Base-by-base conservation (phyloP, 2,797 vertebrate genomes). In the Rachycentron canadum region DNA sequence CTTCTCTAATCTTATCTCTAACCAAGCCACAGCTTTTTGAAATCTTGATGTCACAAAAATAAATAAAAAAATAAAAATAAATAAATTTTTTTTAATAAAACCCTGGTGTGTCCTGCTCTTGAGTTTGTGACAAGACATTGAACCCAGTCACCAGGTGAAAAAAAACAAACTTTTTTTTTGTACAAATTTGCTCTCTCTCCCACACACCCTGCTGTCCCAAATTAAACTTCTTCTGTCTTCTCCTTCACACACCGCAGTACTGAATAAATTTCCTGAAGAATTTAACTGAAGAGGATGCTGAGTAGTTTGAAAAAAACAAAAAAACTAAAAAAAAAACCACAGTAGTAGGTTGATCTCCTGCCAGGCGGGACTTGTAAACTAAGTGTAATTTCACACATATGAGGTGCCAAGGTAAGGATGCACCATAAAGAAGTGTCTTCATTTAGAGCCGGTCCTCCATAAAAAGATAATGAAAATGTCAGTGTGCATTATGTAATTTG, bases 391-490 rank as follows among this genome's bases (percentile, higher is more conserved):
- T 73, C 69, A 68, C 72, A 85, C 69, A 50, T 70, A 25, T 61
- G 25, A 68, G 73, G 30, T 58, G 72, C 59, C 49, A 55, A 55
- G 23, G 69, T 67, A 59, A 55, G 38, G 57, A 80, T 58, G 52
- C 26, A 49, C 8, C 30, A 62, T 64, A 77, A 69, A 41, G 7
- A 52, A 74, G 40, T 41, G 30, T 74, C 59, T 52, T 74, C 36
- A 57, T 86, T 84, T 68, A 28, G 71, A 69, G 66, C 60, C 5
- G 3, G 47, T 13, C 41, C 47, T 83, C 62, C 40, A 65, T 69
- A 57, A 75, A 78, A n/a, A 72, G 61, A 77, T 68, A 55, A 81
- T 69, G 64, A 68, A 81, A 79, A 79, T 77, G 61, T 79, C 77
- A 77, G 34, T 21, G n/a, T 71, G 58, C 34, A 40, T 77, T 64